A percentile compares a stretch with the other conserved stretches of the same genome.
These are phyloP conservation scores for Ifrita kowaldi DNA, from an alignment of 2,113 vertebrate genomes.

Conservation along the genomic window DNA sequence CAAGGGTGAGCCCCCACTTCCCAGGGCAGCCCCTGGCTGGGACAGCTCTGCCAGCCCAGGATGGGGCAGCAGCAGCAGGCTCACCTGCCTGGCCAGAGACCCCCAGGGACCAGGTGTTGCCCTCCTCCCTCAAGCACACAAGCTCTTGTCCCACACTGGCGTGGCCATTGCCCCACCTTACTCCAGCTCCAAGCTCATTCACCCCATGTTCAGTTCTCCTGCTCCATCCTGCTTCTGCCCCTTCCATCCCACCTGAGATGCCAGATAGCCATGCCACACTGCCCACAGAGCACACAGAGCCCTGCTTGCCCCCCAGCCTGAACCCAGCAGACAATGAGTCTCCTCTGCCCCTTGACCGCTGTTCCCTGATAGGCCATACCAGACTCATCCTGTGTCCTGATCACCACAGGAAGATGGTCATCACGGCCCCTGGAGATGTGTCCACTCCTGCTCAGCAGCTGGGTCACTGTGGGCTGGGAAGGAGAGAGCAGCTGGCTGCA, in stretches of 20 bases:
- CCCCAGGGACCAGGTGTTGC: neutral
- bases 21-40: neutral
- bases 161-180: no score
- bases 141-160: no score
- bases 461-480: neutral
- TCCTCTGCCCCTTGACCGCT: no score
- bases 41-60: neutral
- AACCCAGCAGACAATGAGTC: no score
- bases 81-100: neutral
- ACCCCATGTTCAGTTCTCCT: no score
- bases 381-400: neutral
- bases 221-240: no score
- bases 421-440: rapidly evolving
- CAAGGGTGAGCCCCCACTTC: neutral
- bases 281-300: no score
- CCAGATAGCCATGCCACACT: neutral
- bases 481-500: neutral
- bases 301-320: no score
- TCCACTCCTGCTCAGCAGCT: neutral
- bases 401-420: neutral
- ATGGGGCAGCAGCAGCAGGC: neutral
- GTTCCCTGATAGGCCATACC: neutral
- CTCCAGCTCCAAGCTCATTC: no score
- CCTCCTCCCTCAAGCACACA: no score
- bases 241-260: no score